Evolutionary conservation across 2,797 vertebrate genomes (phyloP), one percentile per base, ranked within the genome.

Genomic region (Sebastes nivosus): DNA sequence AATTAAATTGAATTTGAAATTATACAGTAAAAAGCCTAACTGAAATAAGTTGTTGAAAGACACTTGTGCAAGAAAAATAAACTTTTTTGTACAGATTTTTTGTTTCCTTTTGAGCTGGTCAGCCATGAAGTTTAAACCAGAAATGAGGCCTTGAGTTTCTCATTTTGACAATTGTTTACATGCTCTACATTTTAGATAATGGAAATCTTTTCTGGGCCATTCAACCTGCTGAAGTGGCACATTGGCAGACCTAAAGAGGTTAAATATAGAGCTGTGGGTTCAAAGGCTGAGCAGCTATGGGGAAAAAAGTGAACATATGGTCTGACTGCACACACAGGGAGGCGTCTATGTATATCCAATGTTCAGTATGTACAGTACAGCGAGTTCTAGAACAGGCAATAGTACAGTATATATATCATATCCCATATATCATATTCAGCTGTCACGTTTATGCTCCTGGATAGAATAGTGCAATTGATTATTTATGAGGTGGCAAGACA

Each of bases 241-340:
- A 72, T 80, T 61, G 25, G 12, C 72, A 71, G 9, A 55, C 46
- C 50, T 12, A 16, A 25, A 70, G 50, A 67, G 54, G 73, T 84
- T 72, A n/a, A 74, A 64, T 71, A 54, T 42, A 59, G 80, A 75
- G 38, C 67, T 80, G 20, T 64, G 50, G 52, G 74, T 80, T 78
- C 65, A 79, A 84, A 81, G 76, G 42, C 46, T 14, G 2, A 30
- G 29, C 13, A 8, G 68, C 75, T 70, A 63, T 38, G 8, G 13
- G 42, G 0, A n/a, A 18, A n/a, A 61, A 18, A 55, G 61, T 38
- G 82, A 87, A 84, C 76, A 67, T 9, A 63, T 9, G 6, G 66
- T 58, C 16, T 67, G 72, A 57, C 75, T 46, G 63, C 7, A 16
- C 29, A 72, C 68, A 81, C 77, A 81, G 13, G 72, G 50, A 76